phyloP scores from a whole-genome alignment of 1,140 invertebrate genomes.

The Copidosoma floridanum region DNA sequence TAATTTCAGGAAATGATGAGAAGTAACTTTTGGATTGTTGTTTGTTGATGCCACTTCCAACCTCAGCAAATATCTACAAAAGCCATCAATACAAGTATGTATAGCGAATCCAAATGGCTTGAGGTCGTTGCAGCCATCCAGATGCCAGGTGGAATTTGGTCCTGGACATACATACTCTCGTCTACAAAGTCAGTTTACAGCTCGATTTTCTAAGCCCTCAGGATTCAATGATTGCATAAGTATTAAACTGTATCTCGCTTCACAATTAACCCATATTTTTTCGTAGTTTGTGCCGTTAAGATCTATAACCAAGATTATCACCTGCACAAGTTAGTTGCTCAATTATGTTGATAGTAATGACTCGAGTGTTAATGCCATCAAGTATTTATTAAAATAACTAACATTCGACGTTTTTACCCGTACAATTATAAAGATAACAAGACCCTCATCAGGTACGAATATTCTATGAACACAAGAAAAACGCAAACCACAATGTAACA shows the following conservation, averaged over 20 bases:
- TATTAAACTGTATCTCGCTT: slow-evolving; percentile 1
- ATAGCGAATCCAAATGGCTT: slow-evolving; percentile 12
- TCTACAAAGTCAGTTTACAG: not conserved
- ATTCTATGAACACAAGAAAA: too few relatives aligned
- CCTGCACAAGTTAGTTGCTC: not conserved
- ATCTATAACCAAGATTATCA: not conserved
- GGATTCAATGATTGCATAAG: not conserved
- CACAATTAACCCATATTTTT: not conserved
- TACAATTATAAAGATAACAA: too few relatives aligned
- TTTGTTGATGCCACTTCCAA: slow-evolving; percentile 31
- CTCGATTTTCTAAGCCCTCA: not conserved
- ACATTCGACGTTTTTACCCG: too few relatives aligned
- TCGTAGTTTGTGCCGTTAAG: not conserved
- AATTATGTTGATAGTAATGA: too few relatives aligned
- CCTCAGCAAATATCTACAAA: slow-evolving; percentile 38
- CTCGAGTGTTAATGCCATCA: too few relatives aligned
- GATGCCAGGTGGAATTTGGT: slow-evolving; percentile 41
- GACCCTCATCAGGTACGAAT: too few relatives aligned
- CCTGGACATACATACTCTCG: slow-evolving; percentile 31
- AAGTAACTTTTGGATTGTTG: slow-evolving; percentile 27
- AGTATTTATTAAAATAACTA: too few relatives aligned
- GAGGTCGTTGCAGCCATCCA: slow-evolving; percentile 42
- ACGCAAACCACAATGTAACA: too few relatives aligned
- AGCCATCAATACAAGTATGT: slow-evolving; percentile 31
- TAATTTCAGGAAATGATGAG: slow-evolving; percentile 33